phyloP scores from a whole-genome alignment of 2,797 vertebrate species.

The Pitangus sulphuratus region DNA sequence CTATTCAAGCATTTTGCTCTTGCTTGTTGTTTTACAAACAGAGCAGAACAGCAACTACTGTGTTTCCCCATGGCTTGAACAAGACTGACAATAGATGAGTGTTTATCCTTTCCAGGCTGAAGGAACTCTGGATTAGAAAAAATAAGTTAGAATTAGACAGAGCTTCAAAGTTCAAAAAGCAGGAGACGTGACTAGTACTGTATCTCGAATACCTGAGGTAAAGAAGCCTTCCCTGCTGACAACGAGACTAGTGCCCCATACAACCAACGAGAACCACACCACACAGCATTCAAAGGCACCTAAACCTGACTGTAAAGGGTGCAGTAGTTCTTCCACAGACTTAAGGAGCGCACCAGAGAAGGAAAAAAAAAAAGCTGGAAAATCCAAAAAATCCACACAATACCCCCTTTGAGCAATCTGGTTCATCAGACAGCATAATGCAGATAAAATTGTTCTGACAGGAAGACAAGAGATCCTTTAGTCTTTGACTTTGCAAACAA shows the following conservation, averaged over 20 bases:
- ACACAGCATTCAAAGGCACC: neutral
- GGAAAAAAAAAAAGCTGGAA: neutral
- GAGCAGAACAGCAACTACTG: neutral
- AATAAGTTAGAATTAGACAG: constrained; percentile 46
- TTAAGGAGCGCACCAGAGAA: neutral
- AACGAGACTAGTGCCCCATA: rapidly evolving
- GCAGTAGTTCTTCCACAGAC: neutral
- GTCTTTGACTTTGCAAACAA: neutral
- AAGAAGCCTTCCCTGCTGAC: neutral
- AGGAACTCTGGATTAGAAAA: neutral
- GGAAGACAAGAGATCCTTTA: neutral
- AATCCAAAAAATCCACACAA: neutral
- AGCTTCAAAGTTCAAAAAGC: constrained; percentile 25
- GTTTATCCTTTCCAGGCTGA: neutral
- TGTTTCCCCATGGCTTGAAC: neutral
- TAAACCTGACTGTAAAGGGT: neutral
- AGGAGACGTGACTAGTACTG: neutral
- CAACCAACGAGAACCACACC: neutral
- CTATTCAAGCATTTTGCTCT: neutral
- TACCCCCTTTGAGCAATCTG: neutral
- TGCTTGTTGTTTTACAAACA: neutral
- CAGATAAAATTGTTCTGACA: neutral
- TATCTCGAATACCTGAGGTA: neutral
- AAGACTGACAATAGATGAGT: neutral
- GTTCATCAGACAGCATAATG: neutral